Percentiles rank a stretch among this genome's conserved stretches.
Conservation (phyloP, 2,113 vertebrate genomes). For the Nanorana parkeri region DNA sequence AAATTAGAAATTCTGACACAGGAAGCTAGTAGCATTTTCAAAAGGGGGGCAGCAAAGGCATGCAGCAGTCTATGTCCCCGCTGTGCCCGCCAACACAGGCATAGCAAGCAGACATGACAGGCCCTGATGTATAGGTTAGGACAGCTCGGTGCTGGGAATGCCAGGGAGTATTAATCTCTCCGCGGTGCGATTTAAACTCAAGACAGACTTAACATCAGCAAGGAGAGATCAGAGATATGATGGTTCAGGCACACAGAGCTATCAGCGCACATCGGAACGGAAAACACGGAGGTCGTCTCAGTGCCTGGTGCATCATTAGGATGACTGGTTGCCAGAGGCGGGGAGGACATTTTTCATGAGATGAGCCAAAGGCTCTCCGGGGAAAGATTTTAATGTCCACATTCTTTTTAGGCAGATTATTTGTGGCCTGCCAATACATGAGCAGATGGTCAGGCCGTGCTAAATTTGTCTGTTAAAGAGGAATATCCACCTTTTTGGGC, state of each 20-base stretch:
- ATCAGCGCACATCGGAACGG: conserved; percentile 70
- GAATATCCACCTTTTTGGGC: too few relatives aligned
- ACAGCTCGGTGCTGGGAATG: conserved; percentile 82
- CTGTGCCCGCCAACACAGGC: too few relatives aligned
- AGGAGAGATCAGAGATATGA: conserved; percentile 82
- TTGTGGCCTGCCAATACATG: conserved; percentile 60
- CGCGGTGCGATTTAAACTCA: conserved; percentile 73
- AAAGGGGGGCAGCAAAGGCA: too few relatives aligned
- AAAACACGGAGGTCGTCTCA: conserved; percentile 69
- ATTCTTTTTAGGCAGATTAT: conserved; percentile 59
- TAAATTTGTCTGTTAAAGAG: not conserved
- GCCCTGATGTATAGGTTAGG: conserved; percentile 87
- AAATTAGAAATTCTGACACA: too few relatives aligned
- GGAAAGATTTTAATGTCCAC: conserved; percentile 51
- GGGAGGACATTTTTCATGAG: conserved; percentile 47
- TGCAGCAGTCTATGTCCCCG: too few relatives aligned
- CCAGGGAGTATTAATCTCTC: conserved; percentile 86
- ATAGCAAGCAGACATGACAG: conserved; percentile 68
- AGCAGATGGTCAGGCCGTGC: conserved; percentile 27
- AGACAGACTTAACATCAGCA: conserved; percentile 77
- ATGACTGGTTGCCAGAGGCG: conserved; percentile 58
- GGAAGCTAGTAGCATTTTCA: too few relatives aligned
- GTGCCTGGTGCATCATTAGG: conserved; percentile 62
- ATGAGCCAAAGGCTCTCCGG: conserved; percentile 15
- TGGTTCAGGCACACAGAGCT: conserved; percentile 70